A percentile compares a stretch with the other conserved stretches of the same genome.
Evolutionary conservation across 2,113 vertebrate genomes (phyloP).

Genomic region (Erythrolamprus reginae): DNA sequence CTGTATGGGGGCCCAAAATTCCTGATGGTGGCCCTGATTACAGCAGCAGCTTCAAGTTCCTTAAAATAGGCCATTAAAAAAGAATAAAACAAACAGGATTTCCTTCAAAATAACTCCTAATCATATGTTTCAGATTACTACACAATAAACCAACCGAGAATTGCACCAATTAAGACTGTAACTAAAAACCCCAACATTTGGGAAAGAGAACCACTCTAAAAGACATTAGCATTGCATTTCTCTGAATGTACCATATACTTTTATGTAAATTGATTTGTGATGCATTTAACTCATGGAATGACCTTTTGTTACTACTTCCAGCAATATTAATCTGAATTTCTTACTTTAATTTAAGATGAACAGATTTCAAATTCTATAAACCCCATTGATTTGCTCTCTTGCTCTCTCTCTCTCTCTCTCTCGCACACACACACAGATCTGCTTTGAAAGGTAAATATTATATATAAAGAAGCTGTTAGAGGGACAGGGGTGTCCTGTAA

Average conservation of each 20-base stretch:
- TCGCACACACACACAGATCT: too few relatives aligned
- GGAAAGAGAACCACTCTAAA: too few relatives aligned
- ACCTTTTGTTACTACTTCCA: conserved; percentile 83
- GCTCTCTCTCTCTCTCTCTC: conserved; percentile 35
- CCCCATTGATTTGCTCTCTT: too few relatives aligned
- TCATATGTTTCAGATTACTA: conserved; percentile 72
- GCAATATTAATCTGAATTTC: conserved; percentile 80
- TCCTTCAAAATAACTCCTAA: conserved; percentile 72
- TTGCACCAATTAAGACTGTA: conserved; percentile 81
- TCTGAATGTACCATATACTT: too few relatives aligned
- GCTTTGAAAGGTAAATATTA: conserved; percentile 14
- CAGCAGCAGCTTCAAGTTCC: conserved; percentile 46
- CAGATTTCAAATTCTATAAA: not conserved
- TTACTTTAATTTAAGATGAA: conserved; percentile 48
- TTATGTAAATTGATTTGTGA: too few relatives aligned
- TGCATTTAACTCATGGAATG: conserved; percentile 78
- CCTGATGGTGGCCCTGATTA: too few relatives aligned
- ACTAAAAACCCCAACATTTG: conserved; percentile 74
- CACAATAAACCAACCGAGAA: conserved; percentile 79
- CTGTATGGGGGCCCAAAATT: too few relatives aligned
- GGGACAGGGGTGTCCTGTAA: conserved; percentile 81
- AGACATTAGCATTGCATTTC: too few relatives aligned
- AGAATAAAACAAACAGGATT: conserved; percentile 38
- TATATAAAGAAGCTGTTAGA: conserved; percentile 72
- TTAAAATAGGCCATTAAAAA: conserved; percentile 64